Base-by-base conservation (phyloP, 2,888 invertebrate genomes). In the Thumatha senex region DNA sequence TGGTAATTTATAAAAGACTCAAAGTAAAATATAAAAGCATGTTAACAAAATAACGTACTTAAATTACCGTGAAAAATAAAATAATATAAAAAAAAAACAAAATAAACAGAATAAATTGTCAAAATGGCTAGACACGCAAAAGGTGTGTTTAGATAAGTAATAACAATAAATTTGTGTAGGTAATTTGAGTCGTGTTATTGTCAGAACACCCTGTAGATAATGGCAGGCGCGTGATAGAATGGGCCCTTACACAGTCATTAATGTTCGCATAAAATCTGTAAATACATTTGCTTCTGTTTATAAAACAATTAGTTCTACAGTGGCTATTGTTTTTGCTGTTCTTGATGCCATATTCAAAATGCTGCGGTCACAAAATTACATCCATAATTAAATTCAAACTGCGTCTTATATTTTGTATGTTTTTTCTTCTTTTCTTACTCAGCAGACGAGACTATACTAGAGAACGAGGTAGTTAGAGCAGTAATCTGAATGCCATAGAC, bases 181-280 rank as follows among this genome's bases (percentile, higher is more conserved):
- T 81, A 80, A 86, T 85, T 82, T 80, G 76, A 75, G 68, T 70
- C 70, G 65, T 76, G 80, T 80, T 80, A 82, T 81, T 83, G 83
- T 82, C 80, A 47, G 76, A 69, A 68, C 58, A 56, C 61, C 70
- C 74, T 73, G 60, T 86, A 44, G 44, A 44, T 44, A 87, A 88
- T 83, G 84, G 78, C 54, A 56, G 62, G 74, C 71, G 78, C 88
- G 88, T 88, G 88, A 86, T 84, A 71, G 74, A 81, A 82, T 67
- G 78, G 78, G 58, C 72, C 72, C 72, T 78, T 70, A 46, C 52
- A 47, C 56, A 59, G 63, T 70, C 80, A 70, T 79, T 74, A 68
- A 64, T 45, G 58, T 46, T 46, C 40, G 51, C 54, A 51, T 48
- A 43, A 48, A 53, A 54, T 58, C 48, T 60, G 50, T 60, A 63